Evolutionary conservation across 2,797 vertebrate genomes (phyloP).

Genomic region (Alcedo quadribrachys): DNA sequence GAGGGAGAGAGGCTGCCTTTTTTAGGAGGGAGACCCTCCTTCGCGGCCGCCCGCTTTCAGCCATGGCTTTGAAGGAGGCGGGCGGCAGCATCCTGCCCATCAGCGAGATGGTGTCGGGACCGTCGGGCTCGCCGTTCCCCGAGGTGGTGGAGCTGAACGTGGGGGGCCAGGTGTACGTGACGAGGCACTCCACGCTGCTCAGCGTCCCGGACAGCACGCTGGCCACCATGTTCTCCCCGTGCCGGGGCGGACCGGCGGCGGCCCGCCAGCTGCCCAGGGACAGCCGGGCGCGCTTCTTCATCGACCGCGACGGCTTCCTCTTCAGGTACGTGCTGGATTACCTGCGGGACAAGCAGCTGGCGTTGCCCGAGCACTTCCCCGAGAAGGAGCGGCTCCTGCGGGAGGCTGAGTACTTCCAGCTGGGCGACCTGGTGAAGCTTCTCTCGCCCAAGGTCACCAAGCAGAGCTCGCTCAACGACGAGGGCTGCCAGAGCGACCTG

Average conservation of each 20-base stretch:
- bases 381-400: constrained; percentile 88
- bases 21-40: constrained; percentile 69
- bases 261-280: constrained; percentile 85
- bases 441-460: constrained; percentile 83
- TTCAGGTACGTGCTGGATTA: constrained; percentile 91
- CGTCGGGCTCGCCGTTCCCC: constrained; percentile 80
- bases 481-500: constrained; percentile 85
- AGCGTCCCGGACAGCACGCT: constrained; percentile 88
- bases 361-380: constrained; percentile 88
- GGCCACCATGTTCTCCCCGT: constrained; percentile 84
- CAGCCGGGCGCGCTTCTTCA: constrained; percentile 89
- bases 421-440: constrained; percentile 81
- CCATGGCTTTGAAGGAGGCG: constrained; percentile 88
- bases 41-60: constrained; percentile 56
- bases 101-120: constrained; percentile 84
- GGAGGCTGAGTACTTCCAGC: constrained; percentile 89
- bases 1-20: constrained; percentile 38
- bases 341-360: constrained; percentile 87
- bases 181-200: constrained; percentile 86
- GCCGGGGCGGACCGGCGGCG: constrained; percentile 77
- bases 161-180: constrained; percentile 90
- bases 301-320: constrained; percentile 90
- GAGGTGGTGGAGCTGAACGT: constrained; percentile 91
- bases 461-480: constrained; percentile 82
- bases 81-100: constrained; percentile 83